Base-by-base conservation (phyloP, 2,113 vertebrate species). In the Chionodraco myersi region DNA sequence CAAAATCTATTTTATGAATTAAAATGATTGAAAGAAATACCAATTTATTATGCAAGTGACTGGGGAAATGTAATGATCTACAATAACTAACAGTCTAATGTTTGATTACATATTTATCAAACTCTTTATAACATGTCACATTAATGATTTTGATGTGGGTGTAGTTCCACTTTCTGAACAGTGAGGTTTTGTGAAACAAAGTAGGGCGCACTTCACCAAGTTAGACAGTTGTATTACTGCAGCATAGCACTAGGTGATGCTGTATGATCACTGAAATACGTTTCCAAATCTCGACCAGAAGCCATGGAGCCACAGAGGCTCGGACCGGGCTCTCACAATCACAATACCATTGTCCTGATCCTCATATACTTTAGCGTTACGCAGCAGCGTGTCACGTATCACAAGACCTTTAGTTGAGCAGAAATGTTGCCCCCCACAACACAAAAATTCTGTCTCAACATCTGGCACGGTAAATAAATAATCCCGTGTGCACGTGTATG, bases 401-500 rank as follows among this genome's bases (percentile, higher is more conserved):
- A 93, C 87, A 92, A 84, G 85, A 79, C 83, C 77, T 89, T 93
- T 92, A 94, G 92, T 90, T 93, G 87, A 85, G 80, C 87, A 84
- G 86, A 88, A 86, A 89, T 82, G 75, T 83, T 80, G 64, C 72
- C 80, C 80, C 80, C 80, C 83, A 67, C 53, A 75, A 67, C 77
- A 72, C 75, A 77, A 83, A 87, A 91, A 93, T 86, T 62, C 91
- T 76, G 80, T 78, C 83, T 82, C 85, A 90, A 90, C 90, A 92
- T 90, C 86, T 93, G 89, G 91, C 90, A 84, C 76, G 84, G 86
- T 89, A 92, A 94, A 94, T 92, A 92, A 94, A 93, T 91, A 92
- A 94, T 91, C 77, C 21, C 21, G 21, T 21, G 21, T 78, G 83
- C 72, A 51, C 18, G 26, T 81, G 87, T 72, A 84, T 21, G 21